These are phyloP conservation scores for Cheirogaleus major DNA, from an alignment of 2,797 vertebrate species.

Conservation along the genomic window DNA sequence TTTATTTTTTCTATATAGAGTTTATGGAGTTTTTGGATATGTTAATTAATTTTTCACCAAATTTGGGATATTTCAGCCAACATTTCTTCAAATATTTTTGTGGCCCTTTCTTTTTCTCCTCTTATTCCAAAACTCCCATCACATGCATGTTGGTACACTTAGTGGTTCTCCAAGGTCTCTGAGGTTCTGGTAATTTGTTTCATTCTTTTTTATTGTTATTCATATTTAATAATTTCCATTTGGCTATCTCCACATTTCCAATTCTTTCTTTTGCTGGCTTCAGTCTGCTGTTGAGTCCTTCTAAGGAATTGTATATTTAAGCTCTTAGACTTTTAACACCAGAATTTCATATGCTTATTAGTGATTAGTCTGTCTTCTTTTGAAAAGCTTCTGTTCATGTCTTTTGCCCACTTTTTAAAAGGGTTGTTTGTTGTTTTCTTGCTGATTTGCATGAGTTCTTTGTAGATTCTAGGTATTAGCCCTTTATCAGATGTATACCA, in stretches of 20 bases:
- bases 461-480: no score
- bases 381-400: no score
- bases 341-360: background rate
- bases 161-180: background rate
- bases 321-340: background rate
- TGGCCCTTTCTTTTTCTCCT: background rate
- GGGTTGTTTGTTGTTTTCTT: no score
- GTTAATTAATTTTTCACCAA: background rate
- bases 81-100: background rate
- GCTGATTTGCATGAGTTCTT: no score
- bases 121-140: background rate
- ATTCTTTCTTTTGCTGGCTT: background rate
- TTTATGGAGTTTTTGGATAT: background rate
- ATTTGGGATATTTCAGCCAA: background rate
- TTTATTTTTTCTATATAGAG: background rate
- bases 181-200: background rate
- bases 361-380: no score
- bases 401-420: no score
- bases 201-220: background rate
- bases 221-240: background rate
- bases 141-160: background rate
- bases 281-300: background rate
- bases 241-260: background rate
- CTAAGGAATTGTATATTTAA: background rate
- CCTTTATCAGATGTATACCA: no score